Conservation (phyloP, 2,888 invertebrate genomes). For the Dryomyza anilis region DNA sequence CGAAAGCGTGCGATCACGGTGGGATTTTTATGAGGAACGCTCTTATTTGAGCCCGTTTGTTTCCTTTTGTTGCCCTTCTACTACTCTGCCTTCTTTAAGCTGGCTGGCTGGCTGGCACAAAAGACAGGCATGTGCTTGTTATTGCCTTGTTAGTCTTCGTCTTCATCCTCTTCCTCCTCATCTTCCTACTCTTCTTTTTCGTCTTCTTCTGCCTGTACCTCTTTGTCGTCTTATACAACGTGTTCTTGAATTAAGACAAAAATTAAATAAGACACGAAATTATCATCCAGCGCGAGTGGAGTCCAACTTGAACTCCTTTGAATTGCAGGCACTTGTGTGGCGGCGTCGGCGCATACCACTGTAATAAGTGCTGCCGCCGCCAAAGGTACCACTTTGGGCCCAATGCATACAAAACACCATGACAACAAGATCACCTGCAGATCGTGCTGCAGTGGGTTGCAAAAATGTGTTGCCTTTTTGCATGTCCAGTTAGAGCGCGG, state of each 20-base stretch:
- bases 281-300: slow-evolving; percentile 15
- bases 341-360: background rate
- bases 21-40: slow-evolving; percentile 19
- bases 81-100: background rate
- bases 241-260: slow-evolving; percentile 26
- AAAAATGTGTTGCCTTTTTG: background rate
- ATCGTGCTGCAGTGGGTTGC: background rate
- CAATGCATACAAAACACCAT: background rate
- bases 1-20: slow-evolving; percentile 25
- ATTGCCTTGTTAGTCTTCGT: background rate
- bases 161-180: too few relatives aligned
- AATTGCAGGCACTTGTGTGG: background rate
- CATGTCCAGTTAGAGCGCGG: background rate
- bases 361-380: background rate
- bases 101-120: background rate
- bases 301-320: background rate
- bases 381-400: background rate
- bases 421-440: background rate
- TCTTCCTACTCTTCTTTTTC: too few relatives aligned
- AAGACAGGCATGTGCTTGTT: background rate
- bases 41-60: slow-evolving; percentile 7
- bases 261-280: slow-evolving; percentile 29
- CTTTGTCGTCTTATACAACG: too few relatives aligned
- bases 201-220: too few relatives aligned
- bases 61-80: background rate